Conservation (phyloP, 2,797 vertebrate species). For the Megaceryle alcyon region DNA sequence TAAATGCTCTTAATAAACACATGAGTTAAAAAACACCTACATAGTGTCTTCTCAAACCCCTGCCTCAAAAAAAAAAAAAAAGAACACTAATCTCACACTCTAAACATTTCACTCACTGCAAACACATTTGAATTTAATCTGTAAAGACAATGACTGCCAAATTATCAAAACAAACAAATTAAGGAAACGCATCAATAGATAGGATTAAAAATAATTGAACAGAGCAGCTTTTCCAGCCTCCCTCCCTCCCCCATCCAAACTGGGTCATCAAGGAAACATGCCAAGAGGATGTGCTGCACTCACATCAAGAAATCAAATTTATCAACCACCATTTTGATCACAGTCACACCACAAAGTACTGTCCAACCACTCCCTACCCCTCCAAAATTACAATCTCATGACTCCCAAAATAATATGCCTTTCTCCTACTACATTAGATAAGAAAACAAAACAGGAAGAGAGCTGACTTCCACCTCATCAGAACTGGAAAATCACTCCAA, state of each 20-base stretch:
- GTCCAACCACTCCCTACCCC: neutral
- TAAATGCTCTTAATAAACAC: neutral
- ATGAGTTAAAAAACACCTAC: neutral
- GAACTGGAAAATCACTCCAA: neutral
- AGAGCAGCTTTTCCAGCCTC: neutral
- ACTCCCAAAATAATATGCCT: neutral
- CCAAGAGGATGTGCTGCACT: neutral
- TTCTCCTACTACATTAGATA: neutral
- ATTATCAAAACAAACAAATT: neutral
- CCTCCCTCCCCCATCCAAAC: accelerated
- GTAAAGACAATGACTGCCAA: neutral
- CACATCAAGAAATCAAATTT: neutral
- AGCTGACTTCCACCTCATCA: neutral
- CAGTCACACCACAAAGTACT: neutral
- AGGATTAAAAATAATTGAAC: neutral
- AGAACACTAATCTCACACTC: neutral
- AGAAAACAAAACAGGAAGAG: neutral
- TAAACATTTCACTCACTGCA: neutral
- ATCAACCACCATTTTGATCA: neutral
- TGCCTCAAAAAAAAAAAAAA: neutral
- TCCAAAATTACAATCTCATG: neutral
- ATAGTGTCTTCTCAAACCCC: neutral
- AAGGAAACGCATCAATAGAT: neutral
- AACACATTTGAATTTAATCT: neutral
- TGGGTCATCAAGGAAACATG: neutral